Conservation (phyloP, 1,140 invertebrate species). For the Anastrepha ludens region DNA sequence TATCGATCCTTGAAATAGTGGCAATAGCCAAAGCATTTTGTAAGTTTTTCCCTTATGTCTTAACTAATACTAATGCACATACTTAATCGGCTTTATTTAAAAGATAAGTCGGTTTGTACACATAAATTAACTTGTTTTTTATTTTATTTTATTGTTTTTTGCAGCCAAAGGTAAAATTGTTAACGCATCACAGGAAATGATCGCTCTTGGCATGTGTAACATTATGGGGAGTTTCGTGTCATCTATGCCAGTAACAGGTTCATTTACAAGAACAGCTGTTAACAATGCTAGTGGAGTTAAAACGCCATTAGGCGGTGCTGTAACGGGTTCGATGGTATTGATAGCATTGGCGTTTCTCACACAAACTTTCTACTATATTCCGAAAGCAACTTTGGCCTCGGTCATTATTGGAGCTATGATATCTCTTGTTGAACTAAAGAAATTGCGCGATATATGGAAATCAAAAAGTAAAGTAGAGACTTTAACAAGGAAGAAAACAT, state of each 20-base stretch:
- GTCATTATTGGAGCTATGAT: constrained; percentile 90
- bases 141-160: constrained; percentile 32
- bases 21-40: constrained; percentile 90
- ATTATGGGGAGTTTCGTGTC: constrained; percentile 91
- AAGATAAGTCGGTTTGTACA: not conserved
- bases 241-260: constrained; percentile 92
- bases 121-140: not conserved
- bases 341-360: constrained; percentile 83
- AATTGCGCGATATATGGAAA: constrained; percentile 85
- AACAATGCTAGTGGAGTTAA: constrained; percentile 93
- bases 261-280: constrained; percentile 91
- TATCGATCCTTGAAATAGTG: constrained; percentile 86
- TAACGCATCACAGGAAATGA: constrained; percentile 90
- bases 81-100: no score
- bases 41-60: constrained; percentile 66
- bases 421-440: constrained; percentile 85
- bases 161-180: constrained; percentile 86
- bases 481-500: not conserved
- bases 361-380: constrained; percentile 85
- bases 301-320: constrained; percentile 87
- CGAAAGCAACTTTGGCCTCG: constrained; percentile 84
- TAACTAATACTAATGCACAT: no score
- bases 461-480: constrained; percentile 83
- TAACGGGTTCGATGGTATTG: constrained; percentile 83
- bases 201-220: constrained; percentile 89